Evolutionary conservation across 2,888 invertebrate genomes (phyloP).

Genomic region (Cyaniris semiargus): DNA sequence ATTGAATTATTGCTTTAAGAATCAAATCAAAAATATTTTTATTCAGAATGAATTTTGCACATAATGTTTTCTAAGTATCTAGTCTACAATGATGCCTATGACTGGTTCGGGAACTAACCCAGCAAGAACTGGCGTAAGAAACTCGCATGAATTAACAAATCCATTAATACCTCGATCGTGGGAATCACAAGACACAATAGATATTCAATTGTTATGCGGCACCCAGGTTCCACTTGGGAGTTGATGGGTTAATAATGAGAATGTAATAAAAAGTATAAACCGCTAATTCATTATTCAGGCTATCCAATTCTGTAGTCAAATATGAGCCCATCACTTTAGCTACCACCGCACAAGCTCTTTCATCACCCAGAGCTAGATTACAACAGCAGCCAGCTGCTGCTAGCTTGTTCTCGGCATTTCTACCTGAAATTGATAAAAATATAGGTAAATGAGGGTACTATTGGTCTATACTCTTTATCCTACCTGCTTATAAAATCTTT

Average conservation of each 20-base stretch:
- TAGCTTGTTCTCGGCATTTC: constrained; percentile 70
- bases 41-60: not conserved
- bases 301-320: constrained; percentile 60
- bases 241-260: not conserved
- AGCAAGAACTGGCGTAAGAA: not conserved
- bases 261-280: constrained; percentile 44
- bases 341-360: constrained; percentile 60
- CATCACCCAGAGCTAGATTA: constrained; percentile 76
- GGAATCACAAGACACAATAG: no score
- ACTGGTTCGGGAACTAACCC: not conserved
- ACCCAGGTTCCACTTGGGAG: no score
- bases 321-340: constrained; percentile 74
- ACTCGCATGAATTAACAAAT: not conserved
- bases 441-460: no score
- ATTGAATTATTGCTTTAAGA: no score
- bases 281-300: constrained; percentile 53
- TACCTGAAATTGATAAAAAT: constrained; percentile 53
- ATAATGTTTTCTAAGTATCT: not conserved
- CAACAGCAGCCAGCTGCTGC: constrained; percentile 78
- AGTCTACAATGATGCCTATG: not conserved
- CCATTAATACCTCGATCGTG: not conserved
- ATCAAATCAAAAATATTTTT: no score
- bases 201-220: no score
- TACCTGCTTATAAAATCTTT: no score
- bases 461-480: no score